These are phyloP conservation scores for Heterodera schachtii DNA, from an alignment of 1,140 invertebrate species.

Conservation along the genomic window DNA sequence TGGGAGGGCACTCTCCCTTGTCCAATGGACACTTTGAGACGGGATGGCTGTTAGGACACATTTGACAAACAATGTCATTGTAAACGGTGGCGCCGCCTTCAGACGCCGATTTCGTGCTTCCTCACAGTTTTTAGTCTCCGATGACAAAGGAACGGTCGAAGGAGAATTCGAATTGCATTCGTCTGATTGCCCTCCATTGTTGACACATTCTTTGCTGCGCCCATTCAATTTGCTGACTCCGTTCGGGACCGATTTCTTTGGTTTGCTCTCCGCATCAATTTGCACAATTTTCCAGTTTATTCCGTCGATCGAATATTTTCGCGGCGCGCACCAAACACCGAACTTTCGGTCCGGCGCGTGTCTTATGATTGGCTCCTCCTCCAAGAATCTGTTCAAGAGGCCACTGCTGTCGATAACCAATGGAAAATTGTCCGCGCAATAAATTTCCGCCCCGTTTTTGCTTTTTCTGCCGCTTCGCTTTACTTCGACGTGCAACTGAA, in stretches of 20 bases:
- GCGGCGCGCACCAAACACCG: conserved; percentile 19
- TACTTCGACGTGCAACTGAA: neutral
- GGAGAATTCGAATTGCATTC: neutral
- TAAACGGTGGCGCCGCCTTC: too few species aligned
- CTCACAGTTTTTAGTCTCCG: too few species aligned
- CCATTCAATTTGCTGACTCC: neutral
- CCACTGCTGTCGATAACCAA: neutral
- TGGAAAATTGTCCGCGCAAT: neutral
- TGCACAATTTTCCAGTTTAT: conserved; percentile 17
- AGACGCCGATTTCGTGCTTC: too few species aligned
- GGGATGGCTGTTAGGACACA: too few species aligned
- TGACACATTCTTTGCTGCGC: neutral
- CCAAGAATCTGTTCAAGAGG: neutral
- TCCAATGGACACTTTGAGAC: too few species aligned
- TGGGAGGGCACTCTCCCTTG: too few species aligned
- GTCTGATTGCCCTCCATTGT: neutral
- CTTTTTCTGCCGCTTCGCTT: neutral
- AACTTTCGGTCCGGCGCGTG: neutral
- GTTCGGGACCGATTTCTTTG: neutral
- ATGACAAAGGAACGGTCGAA: neutral
- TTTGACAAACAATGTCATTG: too few species aligned
- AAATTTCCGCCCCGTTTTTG: neutral
- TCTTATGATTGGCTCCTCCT: neutral
- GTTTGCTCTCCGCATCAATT: neutral
- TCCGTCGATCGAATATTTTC: conserved; percentile 8